phyloP scores from a whole-genome alignment of 1,140 invertebrate genomes.

The Prorops nasuta region DNA sequence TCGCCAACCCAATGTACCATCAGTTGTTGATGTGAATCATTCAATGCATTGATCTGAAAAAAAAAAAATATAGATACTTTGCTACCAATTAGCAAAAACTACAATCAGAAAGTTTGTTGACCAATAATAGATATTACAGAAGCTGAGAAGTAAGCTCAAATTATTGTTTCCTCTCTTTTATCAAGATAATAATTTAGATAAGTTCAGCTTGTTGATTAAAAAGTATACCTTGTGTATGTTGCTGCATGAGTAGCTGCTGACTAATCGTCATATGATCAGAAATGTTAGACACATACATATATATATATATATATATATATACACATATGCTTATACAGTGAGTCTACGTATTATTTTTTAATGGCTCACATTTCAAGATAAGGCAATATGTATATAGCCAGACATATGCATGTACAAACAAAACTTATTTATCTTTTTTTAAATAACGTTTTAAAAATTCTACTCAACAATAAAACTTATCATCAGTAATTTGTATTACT shows the following conservation, averaged over 20 bases:
- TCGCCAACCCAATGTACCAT: slow-evolving; percentile 90
- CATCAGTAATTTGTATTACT: too few relatives aligned
- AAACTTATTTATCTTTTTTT: background rate
- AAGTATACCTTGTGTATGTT: background rate
- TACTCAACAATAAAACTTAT: too few relatives aligned
- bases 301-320: background rate
- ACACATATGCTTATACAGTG: background rate
- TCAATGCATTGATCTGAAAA: slow-evolving; percentile 68
- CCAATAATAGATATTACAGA: too few relatives aligned
- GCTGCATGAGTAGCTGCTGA: background rate
- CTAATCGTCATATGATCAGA: slow-evolving; percentile 1
- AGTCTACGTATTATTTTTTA: background rate
- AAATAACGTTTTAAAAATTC: background rate
- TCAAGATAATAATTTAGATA: too few relatives aligned
- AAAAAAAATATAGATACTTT: slow-evolving; percentile 19
- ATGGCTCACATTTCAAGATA: background rate
- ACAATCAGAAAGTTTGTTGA: background rate
- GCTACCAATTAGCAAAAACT: background rate
- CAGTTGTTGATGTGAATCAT: slow-evolving; percentile 83
- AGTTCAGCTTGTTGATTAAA: slow-evolving; percentile 1
- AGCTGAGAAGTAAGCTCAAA: too few relatives aligned
- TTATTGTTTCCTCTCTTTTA: background rate
- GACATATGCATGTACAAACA: background rate
- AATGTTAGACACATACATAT: background rate
- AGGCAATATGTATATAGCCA: background rate